These are phyloP conservation scores for Hedya salicella DNA, from an alignment of 2,888 invertebrate species.

Conservation along the genomic window DNA sequence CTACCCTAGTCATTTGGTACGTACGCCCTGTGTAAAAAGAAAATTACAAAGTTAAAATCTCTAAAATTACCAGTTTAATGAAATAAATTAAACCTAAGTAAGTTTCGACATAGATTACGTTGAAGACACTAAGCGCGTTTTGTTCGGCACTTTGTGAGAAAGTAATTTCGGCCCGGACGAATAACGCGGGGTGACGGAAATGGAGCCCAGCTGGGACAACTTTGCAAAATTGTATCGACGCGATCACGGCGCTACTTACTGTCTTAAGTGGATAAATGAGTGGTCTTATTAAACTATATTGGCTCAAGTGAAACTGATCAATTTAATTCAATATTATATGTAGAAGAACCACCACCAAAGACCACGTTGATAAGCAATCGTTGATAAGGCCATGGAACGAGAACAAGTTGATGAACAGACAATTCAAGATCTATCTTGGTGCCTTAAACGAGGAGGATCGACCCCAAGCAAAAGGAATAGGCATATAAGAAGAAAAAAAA, in stretches of 20 bases:
- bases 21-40: too few relatives aligned
- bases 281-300: neutral
- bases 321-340: too few relatives aligned
- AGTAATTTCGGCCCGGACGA: constrained; percentile 39
- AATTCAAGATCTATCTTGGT: too few relatives aligned
- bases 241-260: constrained; percentile 23
- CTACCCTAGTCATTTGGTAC: too few relatives aligned
- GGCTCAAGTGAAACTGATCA: too few relatives aligned
- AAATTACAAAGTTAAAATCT: neutral
- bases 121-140: constrained; percentile 33
- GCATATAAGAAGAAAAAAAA: too few relatives aligned
- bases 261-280: constrained; percentile 24
- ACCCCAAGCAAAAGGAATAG: too few relatives aligned
- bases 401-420: too few relatives aligned
- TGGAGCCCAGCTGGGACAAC: constrained; percentile 38
- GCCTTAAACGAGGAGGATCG: too few relatives aligned
- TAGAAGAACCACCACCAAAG: too few relatives aligned
- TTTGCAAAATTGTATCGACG: constrained; percentile 40
- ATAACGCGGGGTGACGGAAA: constrained; percentile 42
- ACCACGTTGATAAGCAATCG: too few relatives aligned
- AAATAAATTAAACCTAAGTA: constrained; percentile 29
- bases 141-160: constrained; percentile 42
- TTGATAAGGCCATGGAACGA: too few relatives aligned
- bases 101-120: constrained; percentile 34
- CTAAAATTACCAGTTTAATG: constrained; percentile 8